A percentile compares a stretch with the other conserved stretches of the same genome.
Evolutionary conservation across 2,797 vertebrate species (phyloP).

Genomic region (Oophaga sylvatica): DNA sequence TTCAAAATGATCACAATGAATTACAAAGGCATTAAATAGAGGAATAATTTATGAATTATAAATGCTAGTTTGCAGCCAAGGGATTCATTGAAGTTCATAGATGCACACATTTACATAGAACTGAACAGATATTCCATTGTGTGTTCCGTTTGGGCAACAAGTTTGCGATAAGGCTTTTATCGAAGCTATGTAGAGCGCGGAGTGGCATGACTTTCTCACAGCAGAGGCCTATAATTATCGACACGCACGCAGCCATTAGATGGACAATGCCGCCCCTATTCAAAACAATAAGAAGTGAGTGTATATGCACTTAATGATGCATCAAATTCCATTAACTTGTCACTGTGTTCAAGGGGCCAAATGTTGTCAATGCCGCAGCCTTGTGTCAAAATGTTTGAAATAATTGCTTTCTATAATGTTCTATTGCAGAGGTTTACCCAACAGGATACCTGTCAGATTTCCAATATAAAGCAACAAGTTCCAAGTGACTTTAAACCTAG

Average conservation of each 20-base stretch:
- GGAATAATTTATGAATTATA: slow-evolving; percentile 61
- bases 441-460: not conserved
- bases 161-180: slow-evolving; percentile 47
- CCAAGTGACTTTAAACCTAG: not conserved
- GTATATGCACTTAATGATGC: slow-evolving; percentile 39
- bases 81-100: slow-evolving; percentile 51
- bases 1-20: slow-evolving; percentile 55
- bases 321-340: slow-evolving; percentile 42
- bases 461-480: slow-evolving; percentile 5
- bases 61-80: slow-evolving; percentile 56
- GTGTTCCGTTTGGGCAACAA: slow-evolving; percentile 37
- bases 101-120: slow-evolving; percentile 51
- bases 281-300: slow-evolving; percentile 30
- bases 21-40: slow-evolving; percentile 59
- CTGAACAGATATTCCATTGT: slow-evolving; percentile 50
- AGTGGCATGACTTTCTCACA: slow-evolving; percentile 16
- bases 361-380: slow-evolving; percentile 21
- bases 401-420: slow-evolving; percentile 22
- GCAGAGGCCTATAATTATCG: slow-evolving; percentile 38
- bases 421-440: not conserved
- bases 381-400: slow-evolving; percentile 42
- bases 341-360: slow-evolving; percentile 15
- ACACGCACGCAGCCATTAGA: slow-evolving; percentile 23
- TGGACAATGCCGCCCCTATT: slow-evolving; percentile 12
- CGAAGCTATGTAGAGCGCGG: not conserved